Evolutionary conservation across 2,888 invertebrate species (phyloP), one percentile per base, ranked within the genome.

Genomic region (Diploptera punctata): DNA sequence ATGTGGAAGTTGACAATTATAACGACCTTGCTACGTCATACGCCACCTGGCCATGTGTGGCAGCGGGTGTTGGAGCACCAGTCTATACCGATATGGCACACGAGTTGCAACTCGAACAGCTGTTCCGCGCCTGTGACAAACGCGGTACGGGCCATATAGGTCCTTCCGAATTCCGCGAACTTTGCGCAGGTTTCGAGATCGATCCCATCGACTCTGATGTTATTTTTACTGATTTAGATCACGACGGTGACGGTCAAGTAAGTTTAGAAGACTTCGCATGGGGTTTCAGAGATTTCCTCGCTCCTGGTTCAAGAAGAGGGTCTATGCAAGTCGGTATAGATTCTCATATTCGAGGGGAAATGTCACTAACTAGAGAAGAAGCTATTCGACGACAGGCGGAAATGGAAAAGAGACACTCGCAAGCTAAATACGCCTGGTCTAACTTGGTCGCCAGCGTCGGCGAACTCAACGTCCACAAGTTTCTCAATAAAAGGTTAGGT

Each of bases 171-270:
- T 81, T 86, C 68, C 79, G 82, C 19, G 82, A 82, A 31, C 79
- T 86, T n/a, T 86, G 86, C 77, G 78, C 81, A 16, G 83, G 84
- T 31, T 81, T 86, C 68, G 82, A 83, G 4, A 82, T 84, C 26
- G 69, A 76, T 0, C 69, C 76, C 0, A 79, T 80, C 1, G 86
- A 86, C 73, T 81, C 86, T 0, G 81, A 83, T 71, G 82, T 81
- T 29, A 84, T 87, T 62, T 87, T 87, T 77, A 77, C 77, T 7
- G 84, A 86, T 76, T 79, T 87, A 68, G 87, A 87, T 77, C 82
- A 82, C 70, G 86, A 87, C 76, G 83, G 84, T 3, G 86, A 87
- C 77, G 87, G 86, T 0, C 78, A 81, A 70, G 86, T 87, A 73
- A 84, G 83, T 74, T 82, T 85, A 70, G 81, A 83, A 1, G 87